phyloP scores from a whole-genome alignment of 2,797 vertebrate species.

The Alosa sapidissima region DNA sequence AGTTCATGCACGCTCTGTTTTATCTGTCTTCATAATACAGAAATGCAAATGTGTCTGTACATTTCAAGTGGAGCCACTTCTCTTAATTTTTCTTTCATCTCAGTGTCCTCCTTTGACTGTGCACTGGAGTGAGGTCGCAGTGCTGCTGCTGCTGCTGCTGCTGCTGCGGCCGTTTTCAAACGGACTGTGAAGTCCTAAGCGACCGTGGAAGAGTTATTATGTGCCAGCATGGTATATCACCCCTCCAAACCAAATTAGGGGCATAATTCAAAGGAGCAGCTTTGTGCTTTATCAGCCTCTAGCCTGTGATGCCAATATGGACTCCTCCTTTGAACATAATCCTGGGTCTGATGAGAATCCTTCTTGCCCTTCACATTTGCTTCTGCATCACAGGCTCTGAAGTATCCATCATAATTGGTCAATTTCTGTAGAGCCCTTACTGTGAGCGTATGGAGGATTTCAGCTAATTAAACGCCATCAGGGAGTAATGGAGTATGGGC shows the following conservation, averaged over 20 bases:
- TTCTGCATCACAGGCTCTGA: constrained; percentile 38
- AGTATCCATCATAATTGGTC: constrained; percentile 40
- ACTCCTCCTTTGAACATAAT: constrained; percentile 33
- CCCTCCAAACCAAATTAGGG: neutral
- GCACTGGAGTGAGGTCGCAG: neutral
- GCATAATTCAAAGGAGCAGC: constrained; percentile 36
- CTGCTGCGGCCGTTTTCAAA: neutral
- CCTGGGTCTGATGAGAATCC: constrained; percentile 32
- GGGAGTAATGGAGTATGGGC: constrained; percentile 38
- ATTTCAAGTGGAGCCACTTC: neutral
- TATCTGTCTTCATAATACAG: neutral
- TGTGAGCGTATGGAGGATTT: constrained; percentile 33
- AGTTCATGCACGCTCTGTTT: neutral
- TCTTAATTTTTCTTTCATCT: neutral
- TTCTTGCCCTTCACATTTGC: constrained; percentile 40
- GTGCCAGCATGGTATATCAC: neutral
- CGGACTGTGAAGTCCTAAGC: constrained; percentile 1
- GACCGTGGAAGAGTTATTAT: neutral
- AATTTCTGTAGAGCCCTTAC: constrained; percentile 40
- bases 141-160: neutral
- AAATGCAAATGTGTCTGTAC: neutral
- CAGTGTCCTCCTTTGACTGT: neutral
- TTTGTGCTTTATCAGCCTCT: constrained; percentile 21
- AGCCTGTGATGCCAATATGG: constrained; percentile 25
- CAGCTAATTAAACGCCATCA: constrained; percentile 52